A percentile compares a stretch with the other conserved stretches of the same genome.
Conservation (phyloP, 2,113 vertebrate genomes). For the Aplodontia rufa region DNA sequence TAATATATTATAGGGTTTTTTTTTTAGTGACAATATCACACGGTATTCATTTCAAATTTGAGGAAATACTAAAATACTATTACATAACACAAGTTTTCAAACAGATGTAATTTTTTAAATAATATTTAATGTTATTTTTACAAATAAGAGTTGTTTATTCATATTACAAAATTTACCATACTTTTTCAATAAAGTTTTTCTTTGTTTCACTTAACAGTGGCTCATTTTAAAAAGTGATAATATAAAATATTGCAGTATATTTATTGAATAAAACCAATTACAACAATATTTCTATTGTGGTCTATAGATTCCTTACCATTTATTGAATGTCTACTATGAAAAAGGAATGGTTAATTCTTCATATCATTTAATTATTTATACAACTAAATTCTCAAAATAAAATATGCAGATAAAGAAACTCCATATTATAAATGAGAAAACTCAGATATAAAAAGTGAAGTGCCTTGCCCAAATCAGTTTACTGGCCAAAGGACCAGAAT, state of each 20-base stretch:
- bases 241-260: slow-evolving; percentile 15
- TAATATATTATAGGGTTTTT: slow-evolving; percentile 25
- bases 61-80: slow-evolving; percentile 51
- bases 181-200: slow-evolving; percentile 34
- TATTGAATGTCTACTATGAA: slow-evolving; percentile 1
- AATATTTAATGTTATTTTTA: slow-evolving; percentile 26
- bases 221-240: slow-evolving; percentile 27
- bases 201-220: slow-evolving; percentile 35
- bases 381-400: slow-evolving; percentile 48
- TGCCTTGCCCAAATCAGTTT: not conserved
- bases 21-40: slow-evolving; percentile 48
- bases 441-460: not conserved
- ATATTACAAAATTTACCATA: slow-evolving; percentile 37
- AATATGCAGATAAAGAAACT: slow-evolving; percentile 24
- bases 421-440: slow-evolving; percentile 46
- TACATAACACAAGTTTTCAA: slow-evolving; percentile 35
- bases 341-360: not conserved
- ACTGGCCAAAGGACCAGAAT: slow-evolving; percentile 6
- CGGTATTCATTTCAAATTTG: slow-evolving; percentile 38
- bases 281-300: not conserved
- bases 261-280: slow-evolving; percentile 44
- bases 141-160: slow-evolving; percentile 10
- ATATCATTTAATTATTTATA: slow-evolving; percentile 30
- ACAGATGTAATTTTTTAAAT: slow-evolving; percentile 23
- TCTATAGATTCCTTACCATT: not conserved